Base-by-base conservation (phyloP, 2,113 vertebrate genomes). In the Isichthys henryi region DNA sequence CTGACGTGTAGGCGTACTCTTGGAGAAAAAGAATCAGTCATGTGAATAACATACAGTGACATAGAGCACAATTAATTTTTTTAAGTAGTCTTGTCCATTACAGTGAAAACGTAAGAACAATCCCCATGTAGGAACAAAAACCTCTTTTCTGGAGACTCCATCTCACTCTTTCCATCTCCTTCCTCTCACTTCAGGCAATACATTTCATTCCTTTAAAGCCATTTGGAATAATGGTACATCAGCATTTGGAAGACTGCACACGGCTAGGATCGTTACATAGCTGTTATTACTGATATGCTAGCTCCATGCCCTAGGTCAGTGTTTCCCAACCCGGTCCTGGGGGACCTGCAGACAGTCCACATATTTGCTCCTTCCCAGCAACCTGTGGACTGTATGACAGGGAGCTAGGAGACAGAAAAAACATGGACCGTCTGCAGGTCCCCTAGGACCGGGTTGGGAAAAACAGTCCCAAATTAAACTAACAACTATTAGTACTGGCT, bases 31-130 rank as follows among this genome's bases (percentile, higher is more conserved):
- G 74, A 80, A 80, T 43, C 74, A 80, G 35, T 80, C 74, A 80
- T 39, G 74, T 80, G 74, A 80, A 80, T 80, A 43, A 80, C 74
- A 80, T 80, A 80, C 17, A 80, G 35, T 80, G 74, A 80, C 74
- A 80, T 80, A 80, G 17, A 35, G 35, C 35, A 39, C 35, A 39
- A 43, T 80, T 80, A 70, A 70, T 43, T 80, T 80, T 74, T 80
- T 80, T 80, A 80, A 80, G 31, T 80, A 80, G 74, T 17, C 35
- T 39, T 80, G 35, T 35, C 35, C 35, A 43, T 80, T 80, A 80
- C 35, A 43, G 15, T 80, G 74, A 80, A 80, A 80, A 80, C 74
- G 35, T 8, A 39, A 77, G 31, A 80, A 80, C 74, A 43, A 80
- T 80, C 17, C 74, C 31, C 6, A 43, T 2, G 74, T 80, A 80